These are phyloP conservation scores for Thryonomys swinderianus DNA, from an alignment of 2,113 vertebrate genomes.

Conservation along the genomic window DNA sequence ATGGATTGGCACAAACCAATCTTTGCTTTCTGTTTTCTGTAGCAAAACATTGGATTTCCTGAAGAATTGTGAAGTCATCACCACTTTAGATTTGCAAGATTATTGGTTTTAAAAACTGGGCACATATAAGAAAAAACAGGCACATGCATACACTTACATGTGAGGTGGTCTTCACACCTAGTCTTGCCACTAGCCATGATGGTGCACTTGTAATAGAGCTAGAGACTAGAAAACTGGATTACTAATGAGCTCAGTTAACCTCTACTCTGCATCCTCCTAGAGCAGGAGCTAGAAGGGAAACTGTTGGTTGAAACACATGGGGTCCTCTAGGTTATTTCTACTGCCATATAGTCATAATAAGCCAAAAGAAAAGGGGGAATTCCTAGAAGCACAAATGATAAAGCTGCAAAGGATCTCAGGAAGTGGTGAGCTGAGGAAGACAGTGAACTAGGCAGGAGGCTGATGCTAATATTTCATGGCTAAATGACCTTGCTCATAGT, in stretches of 20 bases:
- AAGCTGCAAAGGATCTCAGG: not conserved
- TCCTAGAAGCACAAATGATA: not conserved
- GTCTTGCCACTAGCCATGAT: not conserved
- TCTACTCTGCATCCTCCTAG: not conserved
- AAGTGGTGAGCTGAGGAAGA: not conserved
- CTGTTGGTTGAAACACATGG: not conserved
- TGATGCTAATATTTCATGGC: not conserved
- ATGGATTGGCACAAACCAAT: not conserved
- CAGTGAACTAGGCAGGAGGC: not conserved
- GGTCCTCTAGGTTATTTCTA: not conserved
- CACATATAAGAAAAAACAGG: not conserved
- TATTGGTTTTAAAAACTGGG: not conserved
- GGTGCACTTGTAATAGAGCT: not conserved
- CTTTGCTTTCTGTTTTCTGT: not conserved
- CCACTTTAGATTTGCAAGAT: not conserved
- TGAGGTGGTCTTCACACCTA: not conserved
- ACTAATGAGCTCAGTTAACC: conserved; percentile 23
- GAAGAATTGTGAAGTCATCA: not conserved
- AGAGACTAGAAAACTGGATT: not conserved
- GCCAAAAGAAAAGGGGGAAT: not conserved
- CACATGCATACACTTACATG: not conserved
- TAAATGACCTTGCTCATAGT: not conserved
- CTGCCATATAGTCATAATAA: not conserved
- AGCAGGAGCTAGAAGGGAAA: not conserved
- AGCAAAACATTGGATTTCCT: not conserved